Evolutionary conservation across 2,888 invertebrate species (phyloP).

Genomic region (Chymomyza fuscimana): DNA sequence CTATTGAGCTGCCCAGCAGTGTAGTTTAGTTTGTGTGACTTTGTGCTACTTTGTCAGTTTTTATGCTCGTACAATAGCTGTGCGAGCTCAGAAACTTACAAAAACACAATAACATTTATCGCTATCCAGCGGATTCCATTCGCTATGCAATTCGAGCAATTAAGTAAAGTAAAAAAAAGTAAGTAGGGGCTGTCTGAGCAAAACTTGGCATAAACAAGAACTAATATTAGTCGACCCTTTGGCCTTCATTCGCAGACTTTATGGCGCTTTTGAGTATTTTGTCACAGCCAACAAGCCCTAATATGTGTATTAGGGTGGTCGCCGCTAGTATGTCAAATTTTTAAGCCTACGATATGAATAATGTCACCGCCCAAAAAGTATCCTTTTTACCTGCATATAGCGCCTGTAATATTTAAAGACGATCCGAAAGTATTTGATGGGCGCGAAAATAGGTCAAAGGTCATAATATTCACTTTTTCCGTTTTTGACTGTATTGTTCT

Average conservation of each 20-base stretch:
- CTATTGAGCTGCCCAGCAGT: slow-evolving; percentile 20
- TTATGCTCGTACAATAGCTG: slow-evolving; percentile 8
- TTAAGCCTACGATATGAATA: no score
- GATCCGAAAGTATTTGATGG: no score
- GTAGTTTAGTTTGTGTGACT: slow-evolving; percentile 6
- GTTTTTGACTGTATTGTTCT: no score
- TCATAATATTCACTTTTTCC: no score
- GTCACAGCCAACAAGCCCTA: neutral
- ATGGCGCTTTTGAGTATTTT: neutral
- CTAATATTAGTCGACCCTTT: slow-evolving; percentile 18
- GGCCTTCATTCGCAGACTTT: slow-evolving; percentile 1
- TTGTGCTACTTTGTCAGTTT: neutral
- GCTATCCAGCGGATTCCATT: slow-evolving; percentile 30
- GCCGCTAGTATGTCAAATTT: no score
- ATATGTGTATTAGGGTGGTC: no score
- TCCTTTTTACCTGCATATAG: no score
- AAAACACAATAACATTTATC: slow-evolving; percentile 10
- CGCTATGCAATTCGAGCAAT: slow-evolving; percentile 43
- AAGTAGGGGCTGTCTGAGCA: neutral
- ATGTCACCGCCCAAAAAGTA: no score
- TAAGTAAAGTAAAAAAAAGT: slow-evolving; percentile 16
- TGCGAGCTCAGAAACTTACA: slow-evolving; percentile 27
- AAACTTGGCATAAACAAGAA: slow-evolving; percentile 5
- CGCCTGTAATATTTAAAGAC: no score
- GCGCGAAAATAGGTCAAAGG: no score